Base-by-base conservation (phyloP, 1,140 invertebrate species). In the Gyrodactylus salaris region DNA sequence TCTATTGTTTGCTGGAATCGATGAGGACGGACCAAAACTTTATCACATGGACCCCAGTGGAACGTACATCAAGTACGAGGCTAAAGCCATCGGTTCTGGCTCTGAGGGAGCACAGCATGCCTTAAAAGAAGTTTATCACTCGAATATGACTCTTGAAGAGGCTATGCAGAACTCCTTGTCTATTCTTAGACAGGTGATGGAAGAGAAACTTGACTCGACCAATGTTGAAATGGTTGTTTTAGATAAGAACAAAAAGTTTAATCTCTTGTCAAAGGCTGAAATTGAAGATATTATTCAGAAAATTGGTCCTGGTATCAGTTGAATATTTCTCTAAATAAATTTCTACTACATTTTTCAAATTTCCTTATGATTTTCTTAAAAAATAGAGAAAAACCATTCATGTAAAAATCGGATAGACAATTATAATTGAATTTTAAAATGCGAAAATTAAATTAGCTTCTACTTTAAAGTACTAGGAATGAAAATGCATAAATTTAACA, bases 161-260 rank as follows among this genome's bases (percentile, higher is more conserved):
- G 94, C 93, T 20, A 87, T 90, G 73, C 92, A 91, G 78, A 80
- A 88, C 27, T 87, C 90, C 0, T 81, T 99, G 20, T 91, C 87
- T 7, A 98, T 97, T 78, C 81, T 99, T 0, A 99, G 99, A 79
- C 93, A 98, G 83, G 93, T 99, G 0, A 99, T 99, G 95, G 95
- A 99, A 80, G 95, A 99, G 81, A 98, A 97, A 82, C 80, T 99
- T 0, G 96, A 88, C 76, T 88, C 90, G 26, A 90, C 87, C 27
- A 99, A 99, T 83, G 91, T 99, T 70, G 95, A 99, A 84, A 88
- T 97, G 73, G 20, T 1, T 19, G 26, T n/a, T 23, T 23, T 73
- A 23, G 26, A 22, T 23, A 23, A 68, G 20, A 22, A 26, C 20
- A 23, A 26, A 1, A 73, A 73, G 24, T 73, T 16, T 26, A 22